A percentile compares a stretch with the other conserved stretches of the same genome.
Evolutionary conservation across 2,113 vertebrate genomes (phyloP).

Genomic region (Mandrillus leucophaeus): DNA sequence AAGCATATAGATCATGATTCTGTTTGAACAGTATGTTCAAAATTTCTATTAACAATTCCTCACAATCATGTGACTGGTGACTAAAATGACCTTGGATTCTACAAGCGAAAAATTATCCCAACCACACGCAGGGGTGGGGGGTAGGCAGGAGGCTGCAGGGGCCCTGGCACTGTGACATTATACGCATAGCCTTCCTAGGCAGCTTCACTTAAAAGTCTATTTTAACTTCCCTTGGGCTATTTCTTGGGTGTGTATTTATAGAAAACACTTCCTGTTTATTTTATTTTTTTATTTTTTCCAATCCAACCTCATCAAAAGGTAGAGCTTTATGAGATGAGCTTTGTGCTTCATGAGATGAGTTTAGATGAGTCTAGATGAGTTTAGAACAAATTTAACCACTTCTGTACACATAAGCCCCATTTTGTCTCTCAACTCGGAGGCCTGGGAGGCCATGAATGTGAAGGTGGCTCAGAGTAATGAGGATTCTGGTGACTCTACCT

Average conservation of each 20-base stretch:
- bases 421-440: not conserved
- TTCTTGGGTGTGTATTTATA: not conserved
- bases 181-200: not conserved
- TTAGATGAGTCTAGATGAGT: no score
- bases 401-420: fast-evolving
- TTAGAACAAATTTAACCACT: fast-evolving
- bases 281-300: not conserved
- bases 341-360: no score
- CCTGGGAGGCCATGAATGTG: fast-evolving
- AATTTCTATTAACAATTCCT: not conserved
- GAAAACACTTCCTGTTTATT: not conserved
- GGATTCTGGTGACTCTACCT: fast-evolving
- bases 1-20: not conserved
- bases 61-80: not conserved
- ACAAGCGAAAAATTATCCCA: not conserved
- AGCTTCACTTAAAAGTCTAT: not conserved
- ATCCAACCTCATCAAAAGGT: not conserved
- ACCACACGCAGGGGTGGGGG: no score
- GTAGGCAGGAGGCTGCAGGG: not conserved
- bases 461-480: fast-evolving
- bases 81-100: not conserved
- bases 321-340: not conserved
- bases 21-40: not conserved
- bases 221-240: not conserved
- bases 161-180: not conserved